These are phyloP conservation scores for Neomonachus schauinslandi DNA, from an alignment of 2,113 vertebrate genomes.

Conservation along the genomic window DNA sequence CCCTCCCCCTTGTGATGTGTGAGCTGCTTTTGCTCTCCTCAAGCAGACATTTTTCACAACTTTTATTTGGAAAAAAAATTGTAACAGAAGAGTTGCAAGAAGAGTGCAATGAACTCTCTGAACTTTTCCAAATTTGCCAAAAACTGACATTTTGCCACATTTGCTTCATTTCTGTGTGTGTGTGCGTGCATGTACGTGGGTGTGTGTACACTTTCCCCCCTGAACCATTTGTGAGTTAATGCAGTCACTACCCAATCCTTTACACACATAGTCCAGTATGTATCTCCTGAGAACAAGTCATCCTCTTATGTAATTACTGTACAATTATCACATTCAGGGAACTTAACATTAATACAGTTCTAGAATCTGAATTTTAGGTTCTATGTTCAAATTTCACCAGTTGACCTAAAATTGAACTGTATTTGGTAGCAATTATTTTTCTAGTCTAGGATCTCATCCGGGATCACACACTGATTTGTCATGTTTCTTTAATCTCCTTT, in stretches of 20 bases:
- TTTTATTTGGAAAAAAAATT: background rate
- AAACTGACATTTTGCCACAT: background rate
- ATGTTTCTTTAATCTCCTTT: background rate
- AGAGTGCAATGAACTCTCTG: background rate
- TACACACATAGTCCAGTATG: background rate
- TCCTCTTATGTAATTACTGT: background rate
- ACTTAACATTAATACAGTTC: background rate
- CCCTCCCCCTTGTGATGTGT: background rate
- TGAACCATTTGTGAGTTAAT: background rate
- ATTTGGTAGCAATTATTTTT: background rate
- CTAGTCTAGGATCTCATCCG: background rate
- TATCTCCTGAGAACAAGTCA: background rate
- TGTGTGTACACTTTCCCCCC: background rate
- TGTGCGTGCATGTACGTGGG: background rate
- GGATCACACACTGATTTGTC: background rate
- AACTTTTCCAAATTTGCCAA: conserved; percentile 39
- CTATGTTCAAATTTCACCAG: background rate
- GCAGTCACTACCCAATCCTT: background rate
- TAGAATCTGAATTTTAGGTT: background rate
- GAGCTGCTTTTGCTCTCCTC: background rate
- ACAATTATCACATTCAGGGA: background rate
- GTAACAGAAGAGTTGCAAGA: background rate
- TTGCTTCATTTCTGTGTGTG: background rate
- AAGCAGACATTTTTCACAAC: background rate
- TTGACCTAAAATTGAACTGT: background rate